A percentile compares a stretch with the other conserved stretches of the same genome.
phyloP scores from a whole-genome alignment of 1,140 invertebrate genomes.

The Eulimnadia texana region DNA sequence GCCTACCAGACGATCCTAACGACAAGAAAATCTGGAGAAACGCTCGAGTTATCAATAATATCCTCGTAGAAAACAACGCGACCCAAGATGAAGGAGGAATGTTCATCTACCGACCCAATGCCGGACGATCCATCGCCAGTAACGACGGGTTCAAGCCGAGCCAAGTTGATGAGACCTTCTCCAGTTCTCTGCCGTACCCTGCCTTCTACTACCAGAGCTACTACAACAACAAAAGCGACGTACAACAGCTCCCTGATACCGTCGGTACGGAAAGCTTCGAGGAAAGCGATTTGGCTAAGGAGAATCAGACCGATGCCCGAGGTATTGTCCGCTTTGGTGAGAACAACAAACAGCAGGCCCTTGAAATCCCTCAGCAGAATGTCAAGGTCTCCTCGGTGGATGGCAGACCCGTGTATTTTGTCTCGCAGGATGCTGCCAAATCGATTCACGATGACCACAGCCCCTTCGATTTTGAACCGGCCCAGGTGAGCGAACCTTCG shows the following conservation, averaged over 20 bases:
- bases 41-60: constrained; percentile 66
- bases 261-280: constrained; percentile 9
- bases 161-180: neutral
- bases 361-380: neutral
- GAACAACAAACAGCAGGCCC: neutral
- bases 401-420: constrained; percentile 23
- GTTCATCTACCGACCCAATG: constrained; percentile 7
- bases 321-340: neutral
- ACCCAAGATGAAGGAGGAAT: constrained; percentile 3
- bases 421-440: constrained; percentile 15
- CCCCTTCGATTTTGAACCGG: constrained; percentile 29
- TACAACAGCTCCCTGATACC: constrained; percentile 7
- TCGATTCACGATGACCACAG: constrained; percentile 30
- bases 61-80: constrained; percentile 34
- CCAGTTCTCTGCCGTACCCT: constrained; percentile 8
- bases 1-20: constrained; percentile 63
- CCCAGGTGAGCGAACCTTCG: constrained; percentile 2
- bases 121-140: neutral
- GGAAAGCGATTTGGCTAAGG: neutral
- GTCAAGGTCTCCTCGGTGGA: constrained; percentile 34
- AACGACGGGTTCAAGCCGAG: constrained; percentile 10
- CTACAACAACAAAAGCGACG: constrained; percentile 8
- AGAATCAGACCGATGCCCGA: neutral
- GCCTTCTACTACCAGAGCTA: constrained; percentile 13
- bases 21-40: constrained; percentile 67